Conservation (phyloP, 2,113 vertebrate species). For the Callospermophilus lateralis region DNA sequence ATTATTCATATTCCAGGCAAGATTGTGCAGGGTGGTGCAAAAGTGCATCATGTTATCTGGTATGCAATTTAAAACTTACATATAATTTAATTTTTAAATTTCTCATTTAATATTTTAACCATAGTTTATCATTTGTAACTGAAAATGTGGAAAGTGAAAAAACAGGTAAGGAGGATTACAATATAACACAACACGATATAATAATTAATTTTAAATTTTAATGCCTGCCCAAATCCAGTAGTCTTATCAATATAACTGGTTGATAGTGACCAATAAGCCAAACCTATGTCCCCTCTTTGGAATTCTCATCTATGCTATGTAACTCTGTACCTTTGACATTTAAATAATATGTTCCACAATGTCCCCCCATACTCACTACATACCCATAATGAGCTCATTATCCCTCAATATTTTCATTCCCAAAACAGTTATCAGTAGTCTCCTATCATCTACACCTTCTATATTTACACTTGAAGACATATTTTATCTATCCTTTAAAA, state of each 20-base stretch:
- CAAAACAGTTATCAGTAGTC: background rate
- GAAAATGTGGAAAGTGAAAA: no score
- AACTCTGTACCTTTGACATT: background rate
- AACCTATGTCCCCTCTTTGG: background rate
- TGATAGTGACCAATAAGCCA: background rate
- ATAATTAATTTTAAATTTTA: background rate
- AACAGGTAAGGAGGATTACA: background rate
- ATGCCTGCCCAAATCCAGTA: accelerated
- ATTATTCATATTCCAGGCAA: no score
- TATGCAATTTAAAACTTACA: background rate
- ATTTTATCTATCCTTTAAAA: no score
- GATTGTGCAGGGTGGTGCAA: background rate
- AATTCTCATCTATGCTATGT: background rate
- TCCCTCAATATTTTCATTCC: background rate
- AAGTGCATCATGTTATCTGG: background rate
- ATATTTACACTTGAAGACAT: background rate
- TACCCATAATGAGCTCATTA: background rate
- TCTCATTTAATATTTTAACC: no score
- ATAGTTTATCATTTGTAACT: no score
- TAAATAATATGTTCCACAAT: background rate
- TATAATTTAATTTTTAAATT: no score
- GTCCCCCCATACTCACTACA: background rate
- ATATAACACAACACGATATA: background rate
- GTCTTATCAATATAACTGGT: no score
- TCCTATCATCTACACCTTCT: background rate